Base-by-base conservation (phyloP, 1,140 invertebrate species). In the Drosophila nikananu region DNA sequence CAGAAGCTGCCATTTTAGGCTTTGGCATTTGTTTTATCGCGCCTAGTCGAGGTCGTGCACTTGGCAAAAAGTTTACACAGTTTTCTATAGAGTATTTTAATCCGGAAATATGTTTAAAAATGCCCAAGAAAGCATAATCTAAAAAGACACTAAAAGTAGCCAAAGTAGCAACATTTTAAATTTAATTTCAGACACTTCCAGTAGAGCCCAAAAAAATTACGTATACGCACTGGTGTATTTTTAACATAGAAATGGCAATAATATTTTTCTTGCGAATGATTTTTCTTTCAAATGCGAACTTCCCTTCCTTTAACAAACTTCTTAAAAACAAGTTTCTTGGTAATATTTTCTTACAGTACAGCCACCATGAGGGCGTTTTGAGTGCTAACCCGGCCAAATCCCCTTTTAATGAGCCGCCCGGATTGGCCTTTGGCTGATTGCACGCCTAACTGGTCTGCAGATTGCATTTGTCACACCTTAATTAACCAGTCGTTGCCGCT, bases 391-490 rank as follows among this genome's bases (percentile, higher is more conserved):
- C 19, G 27, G 44, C 30, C 27, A 82, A 86, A 62, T 71, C 58
- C 65, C 37, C 37, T 70, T 70, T 61, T 83, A 80, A 87, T 80
- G 72, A 81, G 66, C 68, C 35, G 58, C 41, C 58, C 44, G 66
- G 60, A 81, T 77, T 80, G 83, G 76, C 66, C 83, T 83, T 87
- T 82, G 64, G 75, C 75, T 66, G 80, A 67, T 76, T 82, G 58
- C 48, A 65, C 70, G 67, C 66, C 37, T 44, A 68, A 77, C 46
- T 52, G 64, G 60, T 32, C 19, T 62, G 58, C 67, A 84, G 77
- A 62, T 80, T 84, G 81, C 75, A 73, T 79, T 86, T 90, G 78
- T 81, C 84, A 61, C 86, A 84, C 75, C 82, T 89, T 79, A 76
- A 81, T 90, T 90, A 84, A 90, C 46, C 41, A 61, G 49, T 23